Conservation (phyloP, 1,140 invertebrate species). For the Lordiphosa collinella region DNA sequence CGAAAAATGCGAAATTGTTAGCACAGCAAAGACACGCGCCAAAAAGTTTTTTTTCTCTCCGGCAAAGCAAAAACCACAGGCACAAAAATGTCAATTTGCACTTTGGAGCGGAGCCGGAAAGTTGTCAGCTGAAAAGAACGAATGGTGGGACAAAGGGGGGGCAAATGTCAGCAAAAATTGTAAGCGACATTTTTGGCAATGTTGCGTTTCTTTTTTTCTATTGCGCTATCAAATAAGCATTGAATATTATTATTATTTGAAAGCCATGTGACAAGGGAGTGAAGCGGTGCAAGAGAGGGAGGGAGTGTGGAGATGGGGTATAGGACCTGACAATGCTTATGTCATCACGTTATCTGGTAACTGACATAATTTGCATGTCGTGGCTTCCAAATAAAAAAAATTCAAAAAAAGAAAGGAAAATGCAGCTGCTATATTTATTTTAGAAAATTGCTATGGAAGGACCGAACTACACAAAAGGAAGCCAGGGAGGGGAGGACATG, state of each 20-base stretch:
- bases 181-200: slow-evolving; percentile 51
- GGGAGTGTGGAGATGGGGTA: no score
- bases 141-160: slow-evolving; percentile 17
- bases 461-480: slow-evolving; percentile 3
- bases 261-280: slow-evolving; percentile 57
- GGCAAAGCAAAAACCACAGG: slow-evolving; percentile 56
- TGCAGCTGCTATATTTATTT: slow-evolving; percentile 60
- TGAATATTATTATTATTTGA: slow-evolving; percentile 71
- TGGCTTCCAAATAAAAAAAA: slow-evolving; percentile 18
- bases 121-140: slow-evolving; percentile 33
- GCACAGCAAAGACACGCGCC: slow-evolving; percentile 56
- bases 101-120: slow-evolving; percentile 50
- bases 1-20: slow-evolving; percentile 52
- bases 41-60: slow-evolving; percentile 37
- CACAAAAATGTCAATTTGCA: slow-evolving; percentile 76
- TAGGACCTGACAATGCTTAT: slow-evolving; percentile 69
- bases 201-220: slow-evolving; percentile 46
- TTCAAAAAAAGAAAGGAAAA: not conserved
- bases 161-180: slow-evolving; percentile 55
- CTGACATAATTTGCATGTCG: slow-evolving; percentile 71
- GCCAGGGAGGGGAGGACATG: slow-evolving; percentile 25
- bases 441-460: slow-evolving; percentile 55
- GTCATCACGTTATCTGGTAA: slow-evolving; percentile 62
- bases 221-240: slow-evolving; percentile 70
- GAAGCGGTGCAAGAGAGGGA: no score